Percentiles rank a stretch among this genome's conserved stretches.
Conservation (phyloP, 2,113 vertebrate species). For the Mormyrus lacerda region DNA sequence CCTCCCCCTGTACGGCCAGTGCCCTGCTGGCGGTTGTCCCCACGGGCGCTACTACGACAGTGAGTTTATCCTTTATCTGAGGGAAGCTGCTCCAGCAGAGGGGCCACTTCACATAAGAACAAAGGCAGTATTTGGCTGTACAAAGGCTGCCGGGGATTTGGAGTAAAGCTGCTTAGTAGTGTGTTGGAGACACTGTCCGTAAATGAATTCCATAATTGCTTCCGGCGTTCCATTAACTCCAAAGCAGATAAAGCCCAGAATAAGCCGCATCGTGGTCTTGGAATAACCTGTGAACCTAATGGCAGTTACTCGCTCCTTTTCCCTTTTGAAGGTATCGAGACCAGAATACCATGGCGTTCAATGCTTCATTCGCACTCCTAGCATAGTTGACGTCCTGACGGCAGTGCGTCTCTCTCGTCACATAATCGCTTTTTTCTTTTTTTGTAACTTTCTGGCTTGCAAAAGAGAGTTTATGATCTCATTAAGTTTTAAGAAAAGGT, state of each 20-base stretch:
- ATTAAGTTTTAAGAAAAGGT: background rate
- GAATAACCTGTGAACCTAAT: background rate
- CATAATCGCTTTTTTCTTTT: no score
- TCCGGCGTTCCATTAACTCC: background rate
- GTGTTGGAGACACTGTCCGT: background rate
- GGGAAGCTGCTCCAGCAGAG: background rate
- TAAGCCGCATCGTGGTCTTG: background rate
- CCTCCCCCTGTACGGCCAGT: conserved; percentile 44
- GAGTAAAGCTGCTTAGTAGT: background rate
- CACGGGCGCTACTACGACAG: conserved; percentile 61
- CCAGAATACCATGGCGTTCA: background rate
- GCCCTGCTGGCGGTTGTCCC: conserved; percentile 41
- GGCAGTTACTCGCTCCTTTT: background rate
- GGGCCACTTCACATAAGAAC: background rate
- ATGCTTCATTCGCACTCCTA: background rate
- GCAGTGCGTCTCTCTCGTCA: background rate
- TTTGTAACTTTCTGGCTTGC: background rate
- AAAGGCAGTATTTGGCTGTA: background rate
- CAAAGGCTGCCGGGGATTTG: background rate
- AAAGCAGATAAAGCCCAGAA: background rate
- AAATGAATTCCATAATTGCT: background rate
- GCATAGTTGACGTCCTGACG: background rate
- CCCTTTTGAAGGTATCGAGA: background rate
- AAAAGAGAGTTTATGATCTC: background rate
- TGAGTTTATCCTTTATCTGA: conserved; percentile 35